Evolutionary conservation across 2,113 vertebrate genomes (phyloP).

Genomic region (Mungos mungo): DNA sequence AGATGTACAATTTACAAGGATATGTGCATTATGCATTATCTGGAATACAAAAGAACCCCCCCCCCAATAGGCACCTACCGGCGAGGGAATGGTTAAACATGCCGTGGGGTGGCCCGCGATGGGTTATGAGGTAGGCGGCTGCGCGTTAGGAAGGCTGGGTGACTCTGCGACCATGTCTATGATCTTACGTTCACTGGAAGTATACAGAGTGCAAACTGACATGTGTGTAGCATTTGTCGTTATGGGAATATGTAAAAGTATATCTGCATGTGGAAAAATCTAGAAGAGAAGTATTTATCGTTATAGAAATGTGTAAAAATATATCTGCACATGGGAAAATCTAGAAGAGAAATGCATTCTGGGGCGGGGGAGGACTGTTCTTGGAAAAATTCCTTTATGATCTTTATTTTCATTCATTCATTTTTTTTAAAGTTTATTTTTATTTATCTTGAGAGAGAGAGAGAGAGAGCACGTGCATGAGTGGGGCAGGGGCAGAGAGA

Average conservation of each 20-base stretch:
- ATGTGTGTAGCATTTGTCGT: neutral
- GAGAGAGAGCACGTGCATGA: too few relatives aligned
- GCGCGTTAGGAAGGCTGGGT: neutral
- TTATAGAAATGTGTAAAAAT: neutral
- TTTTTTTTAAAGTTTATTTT: neutral
- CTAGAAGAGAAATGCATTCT: neutral
- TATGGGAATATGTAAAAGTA: neutral
- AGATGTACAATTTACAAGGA: neutral
- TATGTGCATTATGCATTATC: neutral
- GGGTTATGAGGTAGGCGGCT: neutral
- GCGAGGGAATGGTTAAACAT: neutral
- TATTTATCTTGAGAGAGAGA: too few relatives aligned
- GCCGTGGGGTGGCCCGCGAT: fast-evolving
- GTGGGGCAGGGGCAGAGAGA: too few relatives aligned
- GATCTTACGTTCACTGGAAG: neutral
- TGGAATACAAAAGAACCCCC: neutral
- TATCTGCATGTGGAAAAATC: neutral
- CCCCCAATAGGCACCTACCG: neutral
- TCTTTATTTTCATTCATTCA: neutral
- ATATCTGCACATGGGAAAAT: neutral
- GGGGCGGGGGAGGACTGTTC: neutral
- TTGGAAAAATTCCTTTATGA: neutral
- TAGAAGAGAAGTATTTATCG: neutral
- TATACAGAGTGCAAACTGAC: neutral
- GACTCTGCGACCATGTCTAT: neutral